Percentiles rank a stretch among this genome's conserved stretches.
Conservation (phyloP, 1,140 invertebrate genomes). For the Saxidomus purpurata region DNA sequence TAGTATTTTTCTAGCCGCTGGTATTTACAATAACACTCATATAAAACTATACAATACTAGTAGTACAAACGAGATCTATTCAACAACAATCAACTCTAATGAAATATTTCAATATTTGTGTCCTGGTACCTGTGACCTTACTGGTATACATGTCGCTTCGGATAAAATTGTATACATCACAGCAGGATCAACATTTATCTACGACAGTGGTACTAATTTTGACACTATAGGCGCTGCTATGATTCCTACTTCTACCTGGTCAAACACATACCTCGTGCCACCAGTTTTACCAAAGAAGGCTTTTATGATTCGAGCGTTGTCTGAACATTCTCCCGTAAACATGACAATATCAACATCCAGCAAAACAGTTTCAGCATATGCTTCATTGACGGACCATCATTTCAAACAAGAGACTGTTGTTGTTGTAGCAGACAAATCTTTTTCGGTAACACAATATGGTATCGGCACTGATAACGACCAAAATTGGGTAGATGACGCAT, state of each 20-base stretch:
- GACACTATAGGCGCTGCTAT: background rate
- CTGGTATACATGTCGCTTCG: background rate
- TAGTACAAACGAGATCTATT: background rate
- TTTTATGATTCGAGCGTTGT: background rate
- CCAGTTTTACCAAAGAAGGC: background rate
- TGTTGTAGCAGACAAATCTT: background rate
- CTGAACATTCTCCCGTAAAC: background rate
- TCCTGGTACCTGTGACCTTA: background rate
- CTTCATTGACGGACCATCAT: background rate
- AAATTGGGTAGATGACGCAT: background rate
- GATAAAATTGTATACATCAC: background rate
- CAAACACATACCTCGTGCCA: background rate
- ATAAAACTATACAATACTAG: background rate
- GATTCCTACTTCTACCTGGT: background rate
- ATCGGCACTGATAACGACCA: background rate
- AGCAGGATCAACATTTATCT: background rate
- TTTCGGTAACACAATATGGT: slow-evolving; percentile 3
- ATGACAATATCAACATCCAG: too few species aligned
- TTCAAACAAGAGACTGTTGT: background rate
- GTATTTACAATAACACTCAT: background rate
- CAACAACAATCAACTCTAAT: background rate
- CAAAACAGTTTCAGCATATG: background rate
- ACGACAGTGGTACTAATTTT: background rate
- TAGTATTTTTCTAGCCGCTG: background rate
- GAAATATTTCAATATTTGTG: slow-evolving; percentile 1